phyloP scores from a whole-genome alignment of 2,113 vertebrate genomes.

The Pelecanus crispus region DNA sequence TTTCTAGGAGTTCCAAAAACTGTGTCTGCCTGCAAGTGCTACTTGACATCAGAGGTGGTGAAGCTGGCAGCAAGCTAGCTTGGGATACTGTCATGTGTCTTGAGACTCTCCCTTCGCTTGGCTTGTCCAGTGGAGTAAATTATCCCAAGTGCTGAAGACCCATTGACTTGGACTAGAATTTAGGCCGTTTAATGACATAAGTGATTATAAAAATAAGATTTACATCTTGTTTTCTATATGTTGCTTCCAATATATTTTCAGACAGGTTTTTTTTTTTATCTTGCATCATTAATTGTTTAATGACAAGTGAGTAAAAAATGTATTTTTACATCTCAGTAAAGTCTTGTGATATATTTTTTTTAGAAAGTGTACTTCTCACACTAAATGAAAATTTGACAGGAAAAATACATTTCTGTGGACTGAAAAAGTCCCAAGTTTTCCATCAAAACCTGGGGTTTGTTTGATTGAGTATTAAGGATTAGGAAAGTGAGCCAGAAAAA shows the following conservation, averaged over 20 bases:
- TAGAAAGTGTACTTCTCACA: background rate
- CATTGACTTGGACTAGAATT: background rate
- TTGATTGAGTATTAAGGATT: background rate
- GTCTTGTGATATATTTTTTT: background rate
- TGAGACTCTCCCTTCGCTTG: background rate
- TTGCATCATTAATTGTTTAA: background rate
- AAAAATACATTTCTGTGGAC: background rate
- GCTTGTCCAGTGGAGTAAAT: background rate
- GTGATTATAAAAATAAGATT: background rate
- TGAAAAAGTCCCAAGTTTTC: background rate
- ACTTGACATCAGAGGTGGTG: background rate
- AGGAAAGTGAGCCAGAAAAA: background rate
- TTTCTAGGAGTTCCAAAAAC: background rate
- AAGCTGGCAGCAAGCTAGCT: background rate
- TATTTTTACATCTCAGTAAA: background rate
- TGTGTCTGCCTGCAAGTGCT: background rate
- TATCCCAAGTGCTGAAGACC: background rate
- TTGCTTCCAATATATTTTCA: background rate
- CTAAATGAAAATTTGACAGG: background rate
- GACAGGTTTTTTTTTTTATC: background rate
- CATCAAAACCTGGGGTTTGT: background rate
- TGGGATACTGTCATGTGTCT: background rate
- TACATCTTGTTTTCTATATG: background rate
- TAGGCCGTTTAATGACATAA: background rate
- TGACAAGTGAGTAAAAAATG: background rate